phyloP scores from a whole-genome alignment of 2,888 invertebrate species.

The Onchidella celtica region DNA sequence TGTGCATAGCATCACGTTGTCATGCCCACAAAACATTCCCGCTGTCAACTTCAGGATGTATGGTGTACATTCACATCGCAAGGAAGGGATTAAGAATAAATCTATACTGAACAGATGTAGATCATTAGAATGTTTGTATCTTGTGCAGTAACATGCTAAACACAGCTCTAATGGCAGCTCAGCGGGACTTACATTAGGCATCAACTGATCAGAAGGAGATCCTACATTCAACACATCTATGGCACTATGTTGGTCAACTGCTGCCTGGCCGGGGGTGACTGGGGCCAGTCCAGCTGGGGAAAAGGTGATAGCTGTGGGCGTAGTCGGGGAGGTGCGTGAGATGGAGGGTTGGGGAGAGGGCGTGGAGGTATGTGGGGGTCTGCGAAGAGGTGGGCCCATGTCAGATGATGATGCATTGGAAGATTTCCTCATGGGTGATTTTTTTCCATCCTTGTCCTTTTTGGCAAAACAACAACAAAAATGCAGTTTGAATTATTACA shows the following conservation, averaged over 20 bases:
- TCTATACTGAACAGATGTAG: no score
- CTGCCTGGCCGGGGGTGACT: slow-evolving; percentile 33
- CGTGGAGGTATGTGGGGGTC: slow-evolving; percentile 52
- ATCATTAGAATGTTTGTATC: no score
- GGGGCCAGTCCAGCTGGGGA: slow-evolving; percentile 36
- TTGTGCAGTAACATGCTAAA: no score
- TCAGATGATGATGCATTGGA: slow-evolving; percentile 48
- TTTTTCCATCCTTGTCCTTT: slow-evolving; percentile 55
- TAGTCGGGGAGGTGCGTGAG: slow-evolving; percentile 47
- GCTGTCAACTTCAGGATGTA: no score
- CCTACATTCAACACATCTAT: slow-evolving; percentile 33
- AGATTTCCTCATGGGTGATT: slow-evolving; percentile 52
- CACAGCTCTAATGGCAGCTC: no score
- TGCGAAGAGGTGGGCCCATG: slow-evolving; percentile 52
- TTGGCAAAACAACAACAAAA: no score
- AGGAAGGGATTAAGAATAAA: no score
- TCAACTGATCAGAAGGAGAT: slow-evolving; percentile 19
- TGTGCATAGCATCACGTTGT: no score
- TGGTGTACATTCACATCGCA: no score
- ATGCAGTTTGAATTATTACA: no score
- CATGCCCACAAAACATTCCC: no score
- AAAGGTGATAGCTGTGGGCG: slow-evolving; percentile 34
- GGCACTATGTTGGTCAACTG: background rate
- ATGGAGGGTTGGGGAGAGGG: slow-evolving; percentile 50
- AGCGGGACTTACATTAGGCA: slow-evolving; percentile 40